Evolutionary conservation across 2,888 invertebrate genomes (phyloP).

Genomic region (Himalopsyche tibetana): DNA sequence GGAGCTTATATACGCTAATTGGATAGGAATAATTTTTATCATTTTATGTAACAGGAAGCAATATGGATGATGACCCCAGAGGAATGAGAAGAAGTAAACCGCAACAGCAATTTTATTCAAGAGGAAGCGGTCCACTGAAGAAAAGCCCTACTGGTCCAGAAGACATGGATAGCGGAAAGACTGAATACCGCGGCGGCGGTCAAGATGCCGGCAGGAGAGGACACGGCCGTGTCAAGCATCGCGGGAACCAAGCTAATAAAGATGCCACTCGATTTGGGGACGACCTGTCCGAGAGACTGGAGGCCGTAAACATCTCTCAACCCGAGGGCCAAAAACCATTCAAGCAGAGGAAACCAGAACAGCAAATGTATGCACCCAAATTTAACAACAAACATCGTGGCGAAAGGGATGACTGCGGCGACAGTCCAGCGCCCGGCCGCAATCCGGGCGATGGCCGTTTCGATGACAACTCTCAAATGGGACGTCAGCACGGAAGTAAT

Average conservation of each 20-base stretch:
- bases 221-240: slow-evolving; percentile 72
- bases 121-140: slow-evolving; percentile 85
- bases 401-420: slow-evolving; percentile 64
- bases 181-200: slow-evolving; percentile 68
- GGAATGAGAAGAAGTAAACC: slow-evolving; percentile 81
- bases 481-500: slow-evolving; percentile 43
- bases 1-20: no score
- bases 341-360: slow-evolving; percentile 72
- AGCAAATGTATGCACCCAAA: slow-evolving; percentile 73
- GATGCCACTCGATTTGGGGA: slow-evolving; percentile 58
- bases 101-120: slow-evolving; percentile 84
- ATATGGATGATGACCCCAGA: slow-evolving; percentile 78
- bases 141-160: slow-evolving; percentile 81
- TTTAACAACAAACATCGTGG: slow-evolving; percentile 62
- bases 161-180: slow-evolving; percentile 75
- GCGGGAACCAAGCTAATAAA: slow-evolving; percentile 57
- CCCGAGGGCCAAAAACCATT: slow-evolving; percentile 54
- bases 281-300: slow-evolving; percentile 59
- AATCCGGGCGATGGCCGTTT: slow-evolving; percentile 58
- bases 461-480: slow-evolving; percentile 66
- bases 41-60: slow-evolving; percentile 65
- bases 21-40: neutral
- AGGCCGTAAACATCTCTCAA: slow-evolving; percentile 50
- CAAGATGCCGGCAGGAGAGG: slow-evolving; percentile 69
- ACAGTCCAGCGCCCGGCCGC: slow-evolving; percentile 63